These are phyloP conservation scores for Parnassius orleans DNA, from an alignment of 2,888 invertebrate genomes.

Conservation along the genomic window DNA sequence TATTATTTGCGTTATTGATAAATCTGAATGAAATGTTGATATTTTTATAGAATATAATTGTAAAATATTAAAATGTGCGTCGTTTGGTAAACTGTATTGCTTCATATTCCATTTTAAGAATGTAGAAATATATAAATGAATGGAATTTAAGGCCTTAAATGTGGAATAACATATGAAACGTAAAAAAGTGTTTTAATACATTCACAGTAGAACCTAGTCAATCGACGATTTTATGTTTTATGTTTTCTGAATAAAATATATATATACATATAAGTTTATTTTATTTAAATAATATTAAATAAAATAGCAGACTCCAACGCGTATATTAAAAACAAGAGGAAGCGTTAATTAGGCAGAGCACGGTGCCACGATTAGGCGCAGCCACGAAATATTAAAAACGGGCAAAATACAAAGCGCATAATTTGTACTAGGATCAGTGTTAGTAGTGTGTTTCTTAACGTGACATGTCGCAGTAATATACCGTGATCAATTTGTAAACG, in stretches of 20 bases:
- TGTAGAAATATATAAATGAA: slow-evolving; percentile 6
- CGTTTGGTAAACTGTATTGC: slow-evolving; percentile 11
- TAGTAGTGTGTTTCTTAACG: too few relatives aligned
- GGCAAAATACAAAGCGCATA: too few relatives aligned
- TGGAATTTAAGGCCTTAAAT: slow-evolving; percentile 19
- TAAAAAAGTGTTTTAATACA: slow-evolving; percentile 6
- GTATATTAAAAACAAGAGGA: too few relatives aligned
- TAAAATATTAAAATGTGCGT: slow-evolving; percentile 10
- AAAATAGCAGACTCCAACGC: too few relatives aligned
- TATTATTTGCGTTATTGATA: slow-evolving; percentile 42
- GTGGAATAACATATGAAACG: slow-evolving; percentile 2
- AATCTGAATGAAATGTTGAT: slow-evolving; percentile 46
- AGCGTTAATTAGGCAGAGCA: too few relatives aligned
- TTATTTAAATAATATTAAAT: too few relatives aligned
- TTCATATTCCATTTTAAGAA: not conserved
- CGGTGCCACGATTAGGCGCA: too few relatives aligned
- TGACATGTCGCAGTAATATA: too few relatives aligned
- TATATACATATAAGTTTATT: too few relatives aligned
- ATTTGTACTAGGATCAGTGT: too few relatives aligned
- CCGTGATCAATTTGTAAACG: too few relatives aligned
- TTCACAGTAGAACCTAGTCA: slow-evolving; percentile 20
- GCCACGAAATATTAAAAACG: too few relatives aligned
- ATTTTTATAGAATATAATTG: slow-evolving; percentile 47
- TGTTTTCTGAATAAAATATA: slow-evolving; percentile 26
- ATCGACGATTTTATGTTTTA: slow-evolving; percentile 20